These are phyloP conservation scores for Tachyglossus aculeatus DNA, from an alignment of 2,797 vertebrate genomes.

Conservation along the genomic window DNA sequence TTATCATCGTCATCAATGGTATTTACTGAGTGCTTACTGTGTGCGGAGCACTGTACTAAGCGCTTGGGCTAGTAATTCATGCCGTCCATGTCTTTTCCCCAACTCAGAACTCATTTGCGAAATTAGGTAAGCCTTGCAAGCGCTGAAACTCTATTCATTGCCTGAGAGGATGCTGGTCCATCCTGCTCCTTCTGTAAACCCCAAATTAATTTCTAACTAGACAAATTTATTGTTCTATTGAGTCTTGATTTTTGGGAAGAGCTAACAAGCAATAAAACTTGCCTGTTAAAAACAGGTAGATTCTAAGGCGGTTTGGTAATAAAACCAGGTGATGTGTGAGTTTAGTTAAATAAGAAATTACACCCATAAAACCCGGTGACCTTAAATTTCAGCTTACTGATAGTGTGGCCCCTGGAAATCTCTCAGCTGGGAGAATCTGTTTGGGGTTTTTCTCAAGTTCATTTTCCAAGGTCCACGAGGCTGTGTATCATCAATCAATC, in stretches of 20 bases:
- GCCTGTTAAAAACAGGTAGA: conserved; percentile 26
- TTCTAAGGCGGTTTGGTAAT: conserved; percentile 12
- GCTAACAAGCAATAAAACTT: conserved; percentile 20
- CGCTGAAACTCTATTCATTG: neutral
- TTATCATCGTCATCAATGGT: too few relatives aligned
- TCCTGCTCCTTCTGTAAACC: neutral
- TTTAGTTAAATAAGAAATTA: neutral
- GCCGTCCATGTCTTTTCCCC: neutral
- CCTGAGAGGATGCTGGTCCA: conserved; percentile 8
- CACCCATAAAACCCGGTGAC: too few relatives aligned
- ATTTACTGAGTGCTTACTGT: too few relatives aligned
- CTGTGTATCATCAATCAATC: too few relatives aligned
- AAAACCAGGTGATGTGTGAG: conserved; percentile 1
- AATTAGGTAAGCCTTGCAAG: neutral
- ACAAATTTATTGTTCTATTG: conserved; percentile 30
- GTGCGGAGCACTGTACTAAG: too few relatives aligned
- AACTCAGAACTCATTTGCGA: neutral
- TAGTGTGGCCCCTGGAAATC: too few relatives aligned
- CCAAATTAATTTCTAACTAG: neutral
- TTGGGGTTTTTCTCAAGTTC: too few relatives aligned
- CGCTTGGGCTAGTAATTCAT: too few relatives aligned
- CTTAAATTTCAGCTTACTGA: too few relatives aligned
- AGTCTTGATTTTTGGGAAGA: conserved; percentile 31
- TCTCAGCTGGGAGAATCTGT: neutral
- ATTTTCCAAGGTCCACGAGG: too few relatives aligned